Evolutionary conservation across 2,797 vertebrate species (phyloP), one percentile per base, ranked within the genome.

Genomic region (Capromys pilorides): DNA sequence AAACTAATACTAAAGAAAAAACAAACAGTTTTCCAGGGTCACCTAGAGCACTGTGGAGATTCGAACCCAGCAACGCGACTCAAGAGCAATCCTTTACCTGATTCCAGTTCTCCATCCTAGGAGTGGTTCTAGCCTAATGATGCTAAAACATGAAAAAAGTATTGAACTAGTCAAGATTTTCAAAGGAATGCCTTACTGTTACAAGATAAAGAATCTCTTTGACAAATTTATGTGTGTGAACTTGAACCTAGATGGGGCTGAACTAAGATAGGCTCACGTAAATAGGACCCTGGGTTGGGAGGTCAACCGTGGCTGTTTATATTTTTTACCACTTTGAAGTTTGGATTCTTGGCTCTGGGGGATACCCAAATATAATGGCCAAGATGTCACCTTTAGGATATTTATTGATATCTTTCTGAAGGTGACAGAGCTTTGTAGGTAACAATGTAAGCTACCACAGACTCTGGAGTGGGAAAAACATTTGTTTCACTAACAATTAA

Each of bases 91-190:
- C 85, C 12, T 79, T 92, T 71, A 64, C 28, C n/a, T 71, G 62
- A 86, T 41, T 95, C 36, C n/a, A 91, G 67, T 71, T 21, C 78
- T 90, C 54, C 59, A 93, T 45, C 45, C 45, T 84, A 87, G 90
- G 59, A 89, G 75, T 67, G 5, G 18, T 81, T 95, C 21, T 86
- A 77, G 75, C 45, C 11, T 54, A 69, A 2, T 1, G 6, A n/a
- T 31, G 69, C 54, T 83, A n/a, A 91, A 88, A 86, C 81, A 61
- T 59, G 13, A 28, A 41, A 90, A 77, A 73, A 2, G 0, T 18
- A n/a, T 69, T 66, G 85, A 93, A 95, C 81, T 33, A 83, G 21
- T 94, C 64, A 86, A 89, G 8, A 5, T 19, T 94, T 91, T 93
- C 67, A 41, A 94, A 91, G 79, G 21, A 89, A 73, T 86, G 82